Conservation (phyloP, 1,140 invertebrate genomes). For the Lepidurus packardi region DNA sequence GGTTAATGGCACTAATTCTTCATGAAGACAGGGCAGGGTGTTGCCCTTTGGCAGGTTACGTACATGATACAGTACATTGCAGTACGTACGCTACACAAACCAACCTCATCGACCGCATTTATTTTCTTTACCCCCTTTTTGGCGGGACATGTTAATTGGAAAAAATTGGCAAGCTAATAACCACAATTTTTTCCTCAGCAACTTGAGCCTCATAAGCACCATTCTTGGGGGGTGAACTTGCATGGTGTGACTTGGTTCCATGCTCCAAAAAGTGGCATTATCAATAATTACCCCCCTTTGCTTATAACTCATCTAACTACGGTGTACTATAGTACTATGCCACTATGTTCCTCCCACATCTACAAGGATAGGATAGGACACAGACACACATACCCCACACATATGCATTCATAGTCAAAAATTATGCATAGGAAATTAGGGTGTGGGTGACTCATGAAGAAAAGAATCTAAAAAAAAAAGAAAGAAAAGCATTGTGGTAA, state of each 20-base stretch:
- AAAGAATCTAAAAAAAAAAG: conserved; percentile 3
- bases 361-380: background rate
- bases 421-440: conserved; percentile 22
- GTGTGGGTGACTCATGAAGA: conserved; percentile 11
- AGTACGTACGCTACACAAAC: no score
- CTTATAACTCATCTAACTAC: background rate
- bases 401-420: background rate
- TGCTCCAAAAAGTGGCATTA: conserved; percentile 9
- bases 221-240: background rate
- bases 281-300: conserved; percentile 11
- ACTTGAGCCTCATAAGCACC: background rate
- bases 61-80: no score
- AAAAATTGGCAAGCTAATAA: conserved; percentile 22
- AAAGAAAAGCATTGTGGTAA: background rate
- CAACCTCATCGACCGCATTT: no score
- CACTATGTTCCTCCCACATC: no score
- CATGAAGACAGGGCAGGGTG: background rate
- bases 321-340: no score
- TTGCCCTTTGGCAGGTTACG: background rate
- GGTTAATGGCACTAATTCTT: conserved; percentile 2
- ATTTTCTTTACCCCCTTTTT: no score
- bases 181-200: background rate
- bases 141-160: background rate
- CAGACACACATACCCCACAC: background rate
- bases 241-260: background rate